Evolutionary conservation across 37 sponge, comb jelly and placozoan genomes (phyloP).

Genomic region (Hormiphora californensis): DNA sequence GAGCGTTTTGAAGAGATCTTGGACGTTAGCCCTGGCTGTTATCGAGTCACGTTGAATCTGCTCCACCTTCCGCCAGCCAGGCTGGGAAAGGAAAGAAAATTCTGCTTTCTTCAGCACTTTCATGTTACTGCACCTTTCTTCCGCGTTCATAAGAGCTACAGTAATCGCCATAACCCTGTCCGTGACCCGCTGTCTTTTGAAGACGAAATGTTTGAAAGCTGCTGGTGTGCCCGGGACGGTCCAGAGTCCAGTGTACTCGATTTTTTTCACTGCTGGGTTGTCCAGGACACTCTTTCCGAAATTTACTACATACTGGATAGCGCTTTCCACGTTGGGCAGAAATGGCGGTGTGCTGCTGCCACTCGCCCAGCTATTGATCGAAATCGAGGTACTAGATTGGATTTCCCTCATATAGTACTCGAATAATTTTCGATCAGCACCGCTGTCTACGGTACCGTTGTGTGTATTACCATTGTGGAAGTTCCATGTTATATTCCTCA

Average conservation of each 20-base stretch:
- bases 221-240: neutral
- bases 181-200: neutral
- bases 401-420: neutral
- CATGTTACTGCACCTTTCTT: neutral
- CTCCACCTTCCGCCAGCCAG: neutral
- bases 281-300: neutral
- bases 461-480: too few relatives aligned
- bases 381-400: neutral
- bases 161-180: neutral
- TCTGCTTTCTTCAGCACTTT: neutral
- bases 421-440: neutral
- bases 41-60: neutral
- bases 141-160: neutral
- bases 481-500: neutral
- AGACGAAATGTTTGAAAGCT: neutral
- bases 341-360: neutral
- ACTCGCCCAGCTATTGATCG: neutral
- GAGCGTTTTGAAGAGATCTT: neutral
- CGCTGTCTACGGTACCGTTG: too few relatives aligned
- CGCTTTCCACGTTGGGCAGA: neutral
- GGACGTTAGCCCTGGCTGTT: neutral
- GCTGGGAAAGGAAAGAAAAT: neutral
- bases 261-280: neutral
- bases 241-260: neutral
- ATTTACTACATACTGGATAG: neutral